Percentiles rank a stretch among this genome's conserved stretches.
phyloP scores from a whole-genome alignment of 2,797 vertebrate genomes.

The Scarus forsteni region DNA sequence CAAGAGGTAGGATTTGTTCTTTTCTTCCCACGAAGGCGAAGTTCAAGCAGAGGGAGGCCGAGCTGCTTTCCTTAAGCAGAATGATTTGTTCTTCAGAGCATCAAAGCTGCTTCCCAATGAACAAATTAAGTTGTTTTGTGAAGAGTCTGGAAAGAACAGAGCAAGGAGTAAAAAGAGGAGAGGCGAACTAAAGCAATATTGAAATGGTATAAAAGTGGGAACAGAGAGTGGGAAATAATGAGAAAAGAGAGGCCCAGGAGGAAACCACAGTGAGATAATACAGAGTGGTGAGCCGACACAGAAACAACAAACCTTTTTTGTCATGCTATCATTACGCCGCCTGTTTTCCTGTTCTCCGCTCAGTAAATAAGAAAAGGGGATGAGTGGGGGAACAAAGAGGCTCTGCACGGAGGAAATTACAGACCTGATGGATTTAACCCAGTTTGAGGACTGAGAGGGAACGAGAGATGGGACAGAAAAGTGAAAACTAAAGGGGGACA shows the following conservation, averaged over 20 bases:
- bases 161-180: conserved; percentile 4
- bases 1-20: conserved; percentile 4
- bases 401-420: conserved; percentile 51
- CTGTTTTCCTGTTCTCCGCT: conserved; percentile 34
- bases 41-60: conserved; percentile 3
- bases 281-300: conserved; percentile 31
- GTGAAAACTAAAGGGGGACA: conserved; percentile 33
- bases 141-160: conserved; percentile 18
- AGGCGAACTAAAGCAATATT: conserved; percentile 19
- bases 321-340: conserved; percentile 48
- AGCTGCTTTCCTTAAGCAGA: conserved; percentile 27
- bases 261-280: conserved; percentile 45
- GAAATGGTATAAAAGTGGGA: conserved; percentile 37
- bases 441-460: conserved; percentile 33
- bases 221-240: conserved; percentile 37
- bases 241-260: conserved; percentile 31
- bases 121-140: conserved; percentile 37
- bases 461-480: conserved; percentile 30
- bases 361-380: conserved; percentile 51
- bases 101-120: conserved; percentile 24
- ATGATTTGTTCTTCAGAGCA: conserved; percentile 34
- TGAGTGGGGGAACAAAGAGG: conserved; percentile 34
- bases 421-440: conserved; percentile 44
- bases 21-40: conserved; percentile 7
- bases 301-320: conserved; percentile 47